A percentile compares a stretch with the other conserved stretches of the same genome.
These are phyloP conservation scores for Macrotrachela quadricornifera DNA, from an alignment of 1,140 invertebrate genomes.

Conservation along the genomic window DNA sequence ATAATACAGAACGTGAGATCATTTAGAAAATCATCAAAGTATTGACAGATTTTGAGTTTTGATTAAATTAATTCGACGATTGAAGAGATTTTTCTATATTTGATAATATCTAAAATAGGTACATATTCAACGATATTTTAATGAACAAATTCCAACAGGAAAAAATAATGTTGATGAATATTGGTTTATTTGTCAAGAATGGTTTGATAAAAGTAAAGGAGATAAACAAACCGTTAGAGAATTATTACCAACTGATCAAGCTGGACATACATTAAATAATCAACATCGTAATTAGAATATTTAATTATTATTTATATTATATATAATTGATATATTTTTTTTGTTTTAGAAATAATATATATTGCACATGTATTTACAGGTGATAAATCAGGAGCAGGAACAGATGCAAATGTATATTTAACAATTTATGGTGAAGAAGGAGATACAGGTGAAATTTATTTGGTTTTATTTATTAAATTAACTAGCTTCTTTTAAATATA, in stretches of 20 bases:
- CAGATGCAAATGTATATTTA: constrained; percentile 5
- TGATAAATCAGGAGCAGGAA: constrained; percentile 14
- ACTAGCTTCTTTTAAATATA: no score
- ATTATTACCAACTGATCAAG: constrained; percentile 21
- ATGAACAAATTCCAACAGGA: constrained; percentile 6
- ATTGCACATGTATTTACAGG: constrained; percentile 23
- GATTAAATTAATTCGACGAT: no score
- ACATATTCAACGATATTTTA: constrained; percentile 10
- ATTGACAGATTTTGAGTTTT: no score
- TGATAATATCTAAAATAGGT: background rate
- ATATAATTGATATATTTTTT: background rate
- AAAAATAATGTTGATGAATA: constrained; percentile 26
- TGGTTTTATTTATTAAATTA: no score
- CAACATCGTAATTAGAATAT: no score
- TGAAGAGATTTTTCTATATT: no score
- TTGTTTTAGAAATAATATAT: constrained; percentile 14
- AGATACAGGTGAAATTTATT: constrained; percentile 23
- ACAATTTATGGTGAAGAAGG: constrained; percentile 13
- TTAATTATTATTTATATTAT: background rate
- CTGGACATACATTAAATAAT: no score
- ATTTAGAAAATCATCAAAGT: no score
- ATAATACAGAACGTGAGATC: no score
- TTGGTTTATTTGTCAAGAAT: constrained; percentile 26
- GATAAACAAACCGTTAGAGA: constrained; percentile 25
- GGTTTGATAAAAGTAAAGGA: constrained; percentile 24